Conservation (phyloP, 2,797 vertebrate species). For the Macroramphosus scolopax region DNA sequence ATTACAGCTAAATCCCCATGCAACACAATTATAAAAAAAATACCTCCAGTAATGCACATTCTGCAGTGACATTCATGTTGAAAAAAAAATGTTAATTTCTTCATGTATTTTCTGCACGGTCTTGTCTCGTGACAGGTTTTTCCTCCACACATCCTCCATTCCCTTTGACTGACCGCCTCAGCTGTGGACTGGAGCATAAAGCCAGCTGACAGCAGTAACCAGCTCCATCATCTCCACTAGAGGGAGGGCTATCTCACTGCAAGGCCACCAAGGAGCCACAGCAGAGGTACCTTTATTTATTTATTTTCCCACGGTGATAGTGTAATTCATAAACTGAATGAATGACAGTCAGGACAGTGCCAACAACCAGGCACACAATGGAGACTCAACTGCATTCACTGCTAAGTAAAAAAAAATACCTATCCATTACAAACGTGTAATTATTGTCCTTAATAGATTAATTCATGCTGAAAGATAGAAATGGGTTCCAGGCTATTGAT, state of each 20-base stretch:
- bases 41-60: too few relatives aligned
- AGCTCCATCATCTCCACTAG: conserved; percentile 75
- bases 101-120: conserved; percentile 2
- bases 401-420: conserved; percentile 54
- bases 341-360: conserved; percentile 67
- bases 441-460: conserved; percentile 76
- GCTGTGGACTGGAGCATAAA: conserved; percentile 39
- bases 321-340: conserved; percentile 69
- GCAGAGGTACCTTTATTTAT: conserved; percentile 53
- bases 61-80: too few relatives aligned
- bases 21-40: too few relatives aligned
- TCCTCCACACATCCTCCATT: conserved; percentile 11
- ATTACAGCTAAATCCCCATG: too few relatives aligned
- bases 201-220: conserved; percentile 49
- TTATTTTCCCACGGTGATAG: conserved; percentile 43
- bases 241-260: conserved; percentile 80
- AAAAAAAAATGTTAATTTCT: too few relatives aligned
- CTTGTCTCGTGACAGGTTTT: conserved; percentile 1
- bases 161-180: conserved; percentile 33
- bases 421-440: conserved; percentile 71
- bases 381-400: conserved; percentile 46
- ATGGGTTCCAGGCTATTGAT: conserved; percentile 72
- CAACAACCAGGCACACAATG: conserved; percentile 56
- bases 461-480: conserved; percentile 75
- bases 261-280: conserved; percentile 61